Conservation (phyloP, 2,888 invertebrate species). For the Platycheirus albimanus region DNA sequence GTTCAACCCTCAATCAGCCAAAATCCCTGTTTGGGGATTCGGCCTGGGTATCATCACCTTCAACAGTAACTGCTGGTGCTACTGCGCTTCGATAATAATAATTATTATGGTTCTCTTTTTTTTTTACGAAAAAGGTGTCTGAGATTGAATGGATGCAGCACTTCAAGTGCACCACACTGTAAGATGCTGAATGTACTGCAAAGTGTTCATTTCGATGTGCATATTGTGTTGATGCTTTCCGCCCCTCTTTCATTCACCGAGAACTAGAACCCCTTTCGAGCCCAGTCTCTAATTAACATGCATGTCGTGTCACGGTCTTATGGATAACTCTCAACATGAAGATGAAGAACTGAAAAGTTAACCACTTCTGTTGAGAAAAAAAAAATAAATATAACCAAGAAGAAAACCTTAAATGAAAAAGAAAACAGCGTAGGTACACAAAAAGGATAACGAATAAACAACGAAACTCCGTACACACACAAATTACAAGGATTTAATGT, state of each 20-base stretch:
- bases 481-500: slow-evolving; percentile 27
- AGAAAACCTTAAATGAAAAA: slow-evolving; percentile 40
- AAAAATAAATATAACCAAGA: slow-evolving; percentile 11
- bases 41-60: slow-evolving; percentile 29
- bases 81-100: slow-evolving; percentile 48
- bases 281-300: slow-evolving; percentile 7
- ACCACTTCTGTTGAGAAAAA: slow-evolving; percentile 59
- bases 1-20: slow-evolving; percentile 31
- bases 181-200: not conserved
- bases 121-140: slow-evolving; percentile 55
- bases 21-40: slow-evolving; percentile 50
- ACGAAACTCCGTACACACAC: not conserved
- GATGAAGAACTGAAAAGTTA: slow-evolving; percentile 66
- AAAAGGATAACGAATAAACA: slow-evolving; percentile 61
- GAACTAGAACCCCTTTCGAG: not conserved
- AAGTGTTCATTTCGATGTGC: slow-evolving; percentile 28
- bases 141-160: slow-evolving; percentile 70
- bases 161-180: slow-evolving; percentile 58
- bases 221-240: slow-evolving; percentile 25
- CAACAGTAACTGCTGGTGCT: slow-evolving; percentile 35
- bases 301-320: slow-evolving; percentile 47
- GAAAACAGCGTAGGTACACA: slow-evolving; percentile 38
- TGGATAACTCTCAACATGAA: slow-evolving; percentile 48
- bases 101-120: no score
- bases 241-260: not conserved